Conservation (phyloP, 1,140 invertebrate genomes). For the Atopsyche davidsoni region DNA sequence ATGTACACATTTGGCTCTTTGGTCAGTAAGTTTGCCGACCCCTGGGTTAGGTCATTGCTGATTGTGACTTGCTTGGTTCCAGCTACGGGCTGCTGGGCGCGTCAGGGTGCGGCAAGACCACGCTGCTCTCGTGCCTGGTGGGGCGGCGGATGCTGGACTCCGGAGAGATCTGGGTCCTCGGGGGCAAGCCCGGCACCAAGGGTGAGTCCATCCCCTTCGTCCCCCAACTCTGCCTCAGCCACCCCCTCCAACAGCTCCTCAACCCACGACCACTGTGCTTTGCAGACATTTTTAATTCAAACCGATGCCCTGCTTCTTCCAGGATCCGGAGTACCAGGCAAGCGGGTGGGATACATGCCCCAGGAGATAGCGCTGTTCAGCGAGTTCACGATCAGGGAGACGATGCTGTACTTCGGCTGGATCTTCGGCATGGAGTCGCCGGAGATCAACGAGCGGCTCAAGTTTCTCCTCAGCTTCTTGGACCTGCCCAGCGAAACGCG, state of each 20-base stretch:
- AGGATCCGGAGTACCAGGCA: constrained; percentile 81
- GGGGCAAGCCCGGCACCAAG: constrained; percentile 73
- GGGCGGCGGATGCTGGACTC: constrained; percentile 68
- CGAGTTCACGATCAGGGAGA: constrained; percentile 92
- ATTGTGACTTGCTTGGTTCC: constrained; percentile 16
- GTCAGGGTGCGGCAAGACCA: constrained; percentile 81
- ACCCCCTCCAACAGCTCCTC: too few relatives aligned
- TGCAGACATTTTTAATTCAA: neutral
- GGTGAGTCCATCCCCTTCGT: too few relatives aligned
- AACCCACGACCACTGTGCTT: too few relatives aligned
- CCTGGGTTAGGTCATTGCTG: too few relatives aligned
- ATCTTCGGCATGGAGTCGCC: constrained; percentile 83
- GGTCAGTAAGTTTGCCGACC: too few relatives aligned
- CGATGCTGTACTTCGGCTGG: constrained; percentile 95
- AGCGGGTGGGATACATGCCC: constrained; percentile 76
- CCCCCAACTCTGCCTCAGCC: too few relatives aligned
- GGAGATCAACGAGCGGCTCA: constrained; percentile 73
- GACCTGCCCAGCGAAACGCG: constrained; percentile 80
- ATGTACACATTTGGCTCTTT: too few relatives aligned
- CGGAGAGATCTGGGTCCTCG: constrained; percentile 77
- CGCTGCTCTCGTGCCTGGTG: constrained; percentile 77
- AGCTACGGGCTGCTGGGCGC: constrained; percentile 79
- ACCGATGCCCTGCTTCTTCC: constrained; percentile 5
- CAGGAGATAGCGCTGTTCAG: constrained; percentile 92
- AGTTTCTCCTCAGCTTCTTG: constrained; percentile 85